Percentiles rank a stretch among this genome's conserved stretches.
Conservation (phyloP, 2,113 vertebrate species). For the Notiomystis cincta region DNA sequence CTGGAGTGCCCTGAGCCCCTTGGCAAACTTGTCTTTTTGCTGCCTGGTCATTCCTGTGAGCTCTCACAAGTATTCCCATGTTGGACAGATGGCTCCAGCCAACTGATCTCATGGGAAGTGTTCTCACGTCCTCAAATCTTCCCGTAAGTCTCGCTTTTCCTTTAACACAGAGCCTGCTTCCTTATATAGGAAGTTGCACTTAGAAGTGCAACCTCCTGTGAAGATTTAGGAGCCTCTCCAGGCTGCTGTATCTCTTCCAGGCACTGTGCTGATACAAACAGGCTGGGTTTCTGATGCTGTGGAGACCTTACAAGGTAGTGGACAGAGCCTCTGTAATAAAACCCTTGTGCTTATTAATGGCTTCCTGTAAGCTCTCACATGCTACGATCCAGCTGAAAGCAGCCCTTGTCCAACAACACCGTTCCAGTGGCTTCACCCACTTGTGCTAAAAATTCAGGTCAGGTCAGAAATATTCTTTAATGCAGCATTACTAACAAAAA, state of each 20-base stretch:
- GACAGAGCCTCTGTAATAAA: slow-evolving; percentile 14
- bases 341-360: slow-evolving; percentile 19
- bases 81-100: not conserved
- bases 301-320: slow-evolving; percentile 15
- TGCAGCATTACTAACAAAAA: not conserved
- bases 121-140: not conserved
- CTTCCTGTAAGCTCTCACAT: slow-evolving; percentile 2
- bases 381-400: not conserved
- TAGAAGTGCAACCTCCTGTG: not conserved
- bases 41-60: not conserved
- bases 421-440: not conserved
- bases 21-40: not conserved
- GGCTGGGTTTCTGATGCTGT: not conserved
- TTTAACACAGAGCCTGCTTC: not conserved
- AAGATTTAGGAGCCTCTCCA: slow-evolving; percentile 9
- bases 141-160: not conserved
- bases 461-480: not conserved
- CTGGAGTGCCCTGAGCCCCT: not conserved
- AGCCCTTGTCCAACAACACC: not conserved
- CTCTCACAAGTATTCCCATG: not conserved
- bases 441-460: not conserved
- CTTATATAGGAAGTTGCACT: slow-evolving; percentile 13
- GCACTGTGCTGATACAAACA: not conserved
- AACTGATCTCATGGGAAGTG: not conserved
- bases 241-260: not conserved